A percentile compares a stretch with the other conserved stretches of the same genome.
Evolutionary conservation across 2,888 invertebrate genomes (phyloP).

Genomic region (Latrodectus hesperus): DNA sequence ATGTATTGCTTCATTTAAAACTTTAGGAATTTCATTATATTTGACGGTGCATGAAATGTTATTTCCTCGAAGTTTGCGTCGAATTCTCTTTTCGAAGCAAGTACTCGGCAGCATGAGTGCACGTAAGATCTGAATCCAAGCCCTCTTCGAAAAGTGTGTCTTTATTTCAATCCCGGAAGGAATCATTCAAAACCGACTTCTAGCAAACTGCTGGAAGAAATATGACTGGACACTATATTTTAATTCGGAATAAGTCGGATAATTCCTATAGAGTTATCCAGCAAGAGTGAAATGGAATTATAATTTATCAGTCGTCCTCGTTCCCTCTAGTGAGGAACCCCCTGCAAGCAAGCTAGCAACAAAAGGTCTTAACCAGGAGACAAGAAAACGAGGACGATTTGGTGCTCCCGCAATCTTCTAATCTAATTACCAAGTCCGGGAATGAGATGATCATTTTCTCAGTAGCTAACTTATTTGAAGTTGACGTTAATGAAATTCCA

Average conservation of each 20-base stretch:
- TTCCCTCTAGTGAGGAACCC: slow-evolving; percentile 4
- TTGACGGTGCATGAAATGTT: too few relatives aligned
- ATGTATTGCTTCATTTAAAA: too few relatives aligned
- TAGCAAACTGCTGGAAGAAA: too few relatives aligned
- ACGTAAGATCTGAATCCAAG: too few relatives aligned
- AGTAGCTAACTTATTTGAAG: slow-evolving; percentile 38
- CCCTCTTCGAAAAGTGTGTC: too few relatives aligned
- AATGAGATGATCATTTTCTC: slow-evolving; percentile 42
- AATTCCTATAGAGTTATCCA: neutral
- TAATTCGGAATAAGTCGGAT: neutral
- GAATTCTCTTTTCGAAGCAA: too few relatives aligned
- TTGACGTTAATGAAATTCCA: slow-evolving; percentile 50
- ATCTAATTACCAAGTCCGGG: slow-evolving; percentile 53
- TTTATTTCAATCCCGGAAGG: too few relatives aligned
- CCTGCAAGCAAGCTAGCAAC: slow-evolving; percentile 39
- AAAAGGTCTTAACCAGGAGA: slow-evolving; percentile 41
- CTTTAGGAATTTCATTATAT: too few relatives aligned
- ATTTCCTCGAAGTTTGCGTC: too few relatives aligned
- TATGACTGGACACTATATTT: too few relatives aligned
- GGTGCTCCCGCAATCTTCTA: slow-evolving; percentile 43
- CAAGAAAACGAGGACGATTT: slow-evolving; percentile 44
- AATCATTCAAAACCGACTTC: too few relatives aligned
- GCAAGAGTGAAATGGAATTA: slow-evolving; percentile 20
- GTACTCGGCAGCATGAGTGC: too few relatives aligned
- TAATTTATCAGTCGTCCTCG: slow-evolving; percentile 47